phyloP scores from a whole-genome alignment of 2,797 vertebrate genomes.

The Dendrocincla tyrannina region DNA sequence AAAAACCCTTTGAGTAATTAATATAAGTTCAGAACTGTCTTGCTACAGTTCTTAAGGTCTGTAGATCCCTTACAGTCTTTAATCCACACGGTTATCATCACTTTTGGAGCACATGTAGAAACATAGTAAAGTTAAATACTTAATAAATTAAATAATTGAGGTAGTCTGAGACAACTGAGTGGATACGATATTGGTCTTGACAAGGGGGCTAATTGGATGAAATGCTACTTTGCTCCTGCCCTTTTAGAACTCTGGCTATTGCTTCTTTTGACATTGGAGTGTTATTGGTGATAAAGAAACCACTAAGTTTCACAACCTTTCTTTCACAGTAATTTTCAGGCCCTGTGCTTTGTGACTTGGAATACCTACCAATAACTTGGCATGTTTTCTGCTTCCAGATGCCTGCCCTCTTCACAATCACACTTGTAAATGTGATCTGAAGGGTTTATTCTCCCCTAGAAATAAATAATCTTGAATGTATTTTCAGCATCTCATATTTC shows the following conservation, averaged over 20 bases:
- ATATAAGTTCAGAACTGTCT: not conserved
- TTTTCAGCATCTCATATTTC: conserved; percentile 5
- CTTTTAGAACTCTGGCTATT: not conserved
- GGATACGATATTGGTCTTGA: not conserved
- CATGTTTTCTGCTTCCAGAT: conserved; percentile 17
- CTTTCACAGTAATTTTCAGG: conserved; percentile 19
- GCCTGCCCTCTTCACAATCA: conserved; percentile 22
- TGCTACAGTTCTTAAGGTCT: not conserved
- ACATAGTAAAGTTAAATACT: not conserved
- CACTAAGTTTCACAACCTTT: not conserved
- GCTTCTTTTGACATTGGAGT: not conserved
- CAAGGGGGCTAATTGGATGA: not conserved
- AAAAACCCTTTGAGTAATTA: not conserved
- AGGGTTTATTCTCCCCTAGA: conserved; percentile 43
- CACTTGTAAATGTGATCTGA: conserved; percentile 19
- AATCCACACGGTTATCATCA: not conserved
- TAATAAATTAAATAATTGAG: not conserved
- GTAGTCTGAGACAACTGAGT: not conserved
- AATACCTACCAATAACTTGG: conserved; percentile 33
- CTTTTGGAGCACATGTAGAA: not conserved
- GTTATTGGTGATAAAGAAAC: conserved; percentile 24
- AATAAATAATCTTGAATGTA: conserved; percentile 41
- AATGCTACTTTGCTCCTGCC: not conserved
- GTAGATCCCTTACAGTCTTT: not conserved
- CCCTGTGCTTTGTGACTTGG: not conserved